phyloP scores from a whole-genome alignment of 2,113 vertebrate genomes.

The Myotis lucifugus region DNA sequence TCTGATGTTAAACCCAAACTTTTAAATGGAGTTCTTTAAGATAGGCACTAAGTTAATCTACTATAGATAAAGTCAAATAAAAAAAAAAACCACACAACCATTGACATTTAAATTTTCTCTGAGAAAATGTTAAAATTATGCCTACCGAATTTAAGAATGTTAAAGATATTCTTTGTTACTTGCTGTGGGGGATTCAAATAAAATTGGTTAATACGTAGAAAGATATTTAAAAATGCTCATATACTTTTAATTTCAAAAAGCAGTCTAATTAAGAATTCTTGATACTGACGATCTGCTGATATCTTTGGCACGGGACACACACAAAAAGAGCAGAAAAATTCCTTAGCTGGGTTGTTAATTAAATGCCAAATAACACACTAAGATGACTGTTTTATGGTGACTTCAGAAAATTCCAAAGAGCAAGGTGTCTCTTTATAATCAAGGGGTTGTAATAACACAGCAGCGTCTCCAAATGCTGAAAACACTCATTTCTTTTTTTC shows the following conservation, averaged over 20 bases:
- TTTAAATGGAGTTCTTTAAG: slow-evolving; percentile 8
- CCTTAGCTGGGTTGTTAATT: neutral
- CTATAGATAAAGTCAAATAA: neutral
- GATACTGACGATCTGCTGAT: neutral
- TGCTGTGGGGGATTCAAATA: neutral
- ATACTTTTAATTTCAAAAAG: neutral
- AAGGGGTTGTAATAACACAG: neutral
- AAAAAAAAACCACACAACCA: too few species aligned
- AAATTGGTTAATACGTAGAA: neutral
- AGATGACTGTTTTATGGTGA: neutral
- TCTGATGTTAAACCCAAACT: neutral
- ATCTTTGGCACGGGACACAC: neutral
- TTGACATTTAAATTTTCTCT: neutral
- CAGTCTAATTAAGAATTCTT: neutral
- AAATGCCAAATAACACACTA: neutral
- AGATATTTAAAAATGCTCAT: slow-evolving; percentile 33
- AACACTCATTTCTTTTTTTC: neutral
- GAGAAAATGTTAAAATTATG: neutral
- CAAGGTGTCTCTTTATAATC: neutral
- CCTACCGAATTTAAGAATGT: neutral
- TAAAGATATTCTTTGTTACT: neutral
- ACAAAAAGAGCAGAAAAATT: neutral
- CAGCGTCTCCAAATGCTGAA: neutral
- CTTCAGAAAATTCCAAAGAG: slow-evolving; percentile 8
- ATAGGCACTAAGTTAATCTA: neutral